phyloP scores from a whole-genome alignment of 1,140 invertebrate species.

The Macrotrachela quadricornifera region DNA sequence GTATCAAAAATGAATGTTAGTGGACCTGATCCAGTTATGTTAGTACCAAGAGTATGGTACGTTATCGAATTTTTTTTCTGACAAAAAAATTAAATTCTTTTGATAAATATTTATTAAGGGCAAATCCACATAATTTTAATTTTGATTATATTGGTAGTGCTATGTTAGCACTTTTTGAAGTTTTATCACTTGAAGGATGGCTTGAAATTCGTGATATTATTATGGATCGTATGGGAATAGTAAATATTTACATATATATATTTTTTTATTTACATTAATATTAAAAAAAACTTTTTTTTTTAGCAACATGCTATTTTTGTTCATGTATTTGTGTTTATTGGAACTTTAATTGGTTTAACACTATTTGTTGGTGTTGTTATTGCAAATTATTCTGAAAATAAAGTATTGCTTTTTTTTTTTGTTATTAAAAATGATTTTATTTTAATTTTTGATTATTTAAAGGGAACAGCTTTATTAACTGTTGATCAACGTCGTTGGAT shows the following conservation, averaged over 20 bases:
- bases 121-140: slow-evolving; percentile 92
- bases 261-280: too few relatives aligned
- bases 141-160: slow-evolving; percentile 98
- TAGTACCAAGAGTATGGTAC: slow-evolving; percentile 82
- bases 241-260: slow-evolving; percentile 41
- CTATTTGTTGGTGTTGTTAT: slow-evolving; percentile 98
- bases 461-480: slow-evolving; percentile 83
- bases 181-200: slow-evolving; percentile 99
- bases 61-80: too few relatives aligned
- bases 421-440: background rate
- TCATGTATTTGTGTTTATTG: slow-evolving; percentile 95
- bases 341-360: slow-evolving; percentile 97
- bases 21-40: slow-evolving; percentile 56
- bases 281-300: background rate
- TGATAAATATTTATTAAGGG: slow-evolving; percentile 17
- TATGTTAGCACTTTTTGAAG: slow-evolving; percentile 91
- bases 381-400: slow-evolving; percentile 98
- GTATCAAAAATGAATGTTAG: too few relatives aligned
- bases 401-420: slow-evolving; percentile 35
- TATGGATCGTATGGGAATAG: slow-evolving; percentile 72
- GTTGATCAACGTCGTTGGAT: slow-evolving; percentile 98
- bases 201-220: slow-evolving; percentile 90
- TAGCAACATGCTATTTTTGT: slow-evolving; percentile 90
- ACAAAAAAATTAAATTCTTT: too few relatives aligned
- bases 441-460: background rate